A percentile compares a stretch with the other conserved stretches of the same genome.
These are phyloP conservation scores for Aspidiotus rigidus DNA, from an alignment of 2,888 invertebrate species.

Conservation along the genomic window DNA sequence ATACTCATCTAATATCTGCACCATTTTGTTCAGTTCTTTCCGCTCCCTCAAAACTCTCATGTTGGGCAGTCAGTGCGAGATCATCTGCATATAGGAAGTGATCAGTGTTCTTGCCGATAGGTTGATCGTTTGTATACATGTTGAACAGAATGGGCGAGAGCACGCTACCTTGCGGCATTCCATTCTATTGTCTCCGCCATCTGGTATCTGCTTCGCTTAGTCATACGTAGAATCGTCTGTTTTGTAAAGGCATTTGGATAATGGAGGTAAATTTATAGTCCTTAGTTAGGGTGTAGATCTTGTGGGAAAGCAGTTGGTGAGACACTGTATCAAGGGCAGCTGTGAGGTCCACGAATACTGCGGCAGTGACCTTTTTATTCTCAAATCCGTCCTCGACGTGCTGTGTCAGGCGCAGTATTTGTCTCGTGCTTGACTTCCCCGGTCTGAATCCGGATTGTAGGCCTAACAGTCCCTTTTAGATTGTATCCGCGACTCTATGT, in stretches of 20 bases:
- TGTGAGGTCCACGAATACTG: constrained; percentile 9
- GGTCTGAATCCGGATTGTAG: constrained; percentile 5
- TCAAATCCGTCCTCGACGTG: constrained; percentile 13
- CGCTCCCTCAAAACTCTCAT: constrained; percentile 15
- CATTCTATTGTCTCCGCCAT: constrained; percentile 26
- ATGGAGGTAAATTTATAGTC: constrained; percentile 19
- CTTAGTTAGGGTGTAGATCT: constrained; percentile 21
- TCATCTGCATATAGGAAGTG: constrained; percentile 25
- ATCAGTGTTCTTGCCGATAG: neutral
- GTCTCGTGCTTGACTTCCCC: constrained; percentile 3
- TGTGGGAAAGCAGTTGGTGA: constrained; percentile 13
- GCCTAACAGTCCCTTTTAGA: neutral
- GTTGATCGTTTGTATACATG: constrained; percentile 32
- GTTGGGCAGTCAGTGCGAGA: constrained; percentile 17
- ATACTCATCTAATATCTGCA: neutral
- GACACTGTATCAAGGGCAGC: constrained; percentile 7
- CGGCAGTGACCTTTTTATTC: neutral
- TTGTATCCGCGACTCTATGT: too few relatives aligned
- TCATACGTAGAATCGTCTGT: constrained; percentile 29
- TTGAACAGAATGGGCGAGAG: constrained; percentile 29
- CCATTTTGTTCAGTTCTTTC: constrained; percentile 3
- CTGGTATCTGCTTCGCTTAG: constrained; percentile 13
- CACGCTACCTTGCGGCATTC: constrained; percentile 32
- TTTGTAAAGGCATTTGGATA: constrained; percentile 22
- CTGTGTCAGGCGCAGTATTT: constrained; percentile 8